Percentiles rank a stretch among this genome's conserved stretches.
Evolutionary conservation across 1,140 invertebrate species (phyloP).

Genomic region (Melitaea cinxia): DNA sequence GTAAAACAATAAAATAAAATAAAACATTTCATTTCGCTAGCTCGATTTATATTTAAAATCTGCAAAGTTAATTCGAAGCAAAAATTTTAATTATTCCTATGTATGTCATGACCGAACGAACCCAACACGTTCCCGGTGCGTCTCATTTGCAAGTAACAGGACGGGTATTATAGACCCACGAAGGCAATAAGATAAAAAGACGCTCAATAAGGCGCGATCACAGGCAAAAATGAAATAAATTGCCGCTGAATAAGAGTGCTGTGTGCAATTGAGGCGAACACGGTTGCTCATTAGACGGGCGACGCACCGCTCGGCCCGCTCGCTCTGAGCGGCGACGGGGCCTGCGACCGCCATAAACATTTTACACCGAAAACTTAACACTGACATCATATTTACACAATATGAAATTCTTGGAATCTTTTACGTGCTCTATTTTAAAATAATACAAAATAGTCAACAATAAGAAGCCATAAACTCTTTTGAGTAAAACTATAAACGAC

Average conservation of each 20-base stretch:
- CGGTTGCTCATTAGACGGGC: conserved; percentile 75
- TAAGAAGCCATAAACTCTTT: conserved; percentile 54
- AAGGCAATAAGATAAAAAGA: conserved; percentile 79
- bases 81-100: conserved; percentile 78
- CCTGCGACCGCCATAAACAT: conserved; percentile 47
- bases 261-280: conserved; percentile 79
- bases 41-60: not conserved
- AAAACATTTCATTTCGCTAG: conserved; percentile 7
- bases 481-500: conserved; percentile 63
- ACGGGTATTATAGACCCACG: conserved; percentile 79
- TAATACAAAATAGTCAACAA: conserved; percentile 51
- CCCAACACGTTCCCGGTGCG: conserved; percentile 67
- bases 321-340: conserved; percentile 32
- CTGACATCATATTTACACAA: conserved; percentile 17
- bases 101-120: conserved; percentile 68
- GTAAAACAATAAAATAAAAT: conserved; percentile 24
- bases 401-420: conserved; percentile 57
- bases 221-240: conserved; percentile 81
- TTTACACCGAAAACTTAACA: conserved; percentile 14
- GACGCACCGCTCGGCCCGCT: conserved; percentile 40
- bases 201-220: conserved; percentile 80
- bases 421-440: conserved; percentile 52
- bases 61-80: conserved; percentile 50
- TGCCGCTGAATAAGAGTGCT: conserved; percentile 78
- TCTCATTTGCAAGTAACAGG: conserved; percentile 80